Base-by-base conservation (phyloP, 2,888 invertebrate species). In the Isotomurus palustris region DNA sequence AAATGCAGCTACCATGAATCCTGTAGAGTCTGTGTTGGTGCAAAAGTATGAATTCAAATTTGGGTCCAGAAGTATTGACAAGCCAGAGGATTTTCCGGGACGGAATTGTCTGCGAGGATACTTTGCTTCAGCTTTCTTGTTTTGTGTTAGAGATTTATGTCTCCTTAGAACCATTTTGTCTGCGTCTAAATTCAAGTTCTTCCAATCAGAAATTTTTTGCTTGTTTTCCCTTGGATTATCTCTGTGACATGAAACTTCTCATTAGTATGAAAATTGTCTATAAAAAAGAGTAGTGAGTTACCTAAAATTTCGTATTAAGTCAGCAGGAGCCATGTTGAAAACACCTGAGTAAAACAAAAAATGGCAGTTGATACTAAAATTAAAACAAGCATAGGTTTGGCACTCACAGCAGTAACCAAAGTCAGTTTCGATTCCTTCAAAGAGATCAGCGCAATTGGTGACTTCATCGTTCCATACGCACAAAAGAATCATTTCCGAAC, bases 361-460 rank as follows among this genome's bases (percentile, higher is more conserved):
- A n/a, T n/a, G n/a, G n/a, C n/a, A n/a, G n/a, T n/a, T n/a, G n/a
- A n/a, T n/a, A n/a, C n/a, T n/a, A n/a, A n/a, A n/a, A n/a, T n/a
- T n/a, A n/a, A n/a, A n/a, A n/a, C n/a, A n/a, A n/a, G n/a, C n/a
- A n/a, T n/a, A n/a, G n/a, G n/a, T n/a, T n/a, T n/a, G n/a, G 47
- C 44, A 54, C 6, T 87, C 85, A 74, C 90, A 91, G 73, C 90
- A 90, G 2, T 89, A 78, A 0, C 91, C 91, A 73, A 89, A 89
- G 70, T 90, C 90, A 0, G 90, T 89, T 57, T 88, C 76, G 49
- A 86, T 83, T 0, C 86, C 84, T 73, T 85, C 85, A 74, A 90
- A 88, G 54, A 87, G 75, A 48, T 83, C 79, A 10, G 82, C 79
- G 71, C 90, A 90, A 50, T 80, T 78, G 69, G 81, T 78, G 0